Evolutionary conservation across 2,888 invertebrate species (phyloP).

Genomic region (Drosophila vallismaia): DNA sequence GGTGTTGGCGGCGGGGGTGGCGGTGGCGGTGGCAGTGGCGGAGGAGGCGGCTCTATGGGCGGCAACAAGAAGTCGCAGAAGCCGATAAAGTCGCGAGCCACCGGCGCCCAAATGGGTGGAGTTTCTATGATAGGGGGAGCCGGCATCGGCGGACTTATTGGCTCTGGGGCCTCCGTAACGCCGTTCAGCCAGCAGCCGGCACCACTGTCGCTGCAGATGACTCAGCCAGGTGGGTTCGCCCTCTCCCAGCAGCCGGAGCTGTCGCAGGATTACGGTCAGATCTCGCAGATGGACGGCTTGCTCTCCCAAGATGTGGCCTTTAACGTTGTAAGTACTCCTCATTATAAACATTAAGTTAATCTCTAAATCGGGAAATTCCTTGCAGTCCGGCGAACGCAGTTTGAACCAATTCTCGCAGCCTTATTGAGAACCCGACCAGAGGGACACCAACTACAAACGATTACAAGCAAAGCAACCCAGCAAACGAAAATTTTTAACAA

Average conservation of each 20-base stretch:
- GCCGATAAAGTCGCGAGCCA: not conserved
- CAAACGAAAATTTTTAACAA: constrained; percentile 58
- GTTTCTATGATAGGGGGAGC: not conserved
- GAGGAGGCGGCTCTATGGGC: not conserved
- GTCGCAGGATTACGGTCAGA: constrained; percentile 84
- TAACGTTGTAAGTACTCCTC: constrained; percentile 76
- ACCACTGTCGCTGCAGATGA: constrained; percentile 88
- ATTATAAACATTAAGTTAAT: not conserved
- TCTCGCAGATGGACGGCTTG: constrained; percentile 96
- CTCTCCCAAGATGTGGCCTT: constrained; percentile 91
- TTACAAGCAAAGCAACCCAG: constrained; percentile 54
- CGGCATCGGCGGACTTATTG: not conserved
- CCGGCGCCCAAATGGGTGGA: not conserved
- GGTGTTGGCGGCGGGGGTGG: not conserved
- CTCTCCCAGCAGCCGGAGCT: constrained; percentile 87
- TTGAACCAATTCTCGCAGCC: constrained; percentile 84
- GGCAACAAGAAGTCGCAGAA: constrained; percentile 28
- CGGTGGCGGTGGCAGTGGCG: not conserved
- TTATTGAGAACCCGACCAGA: constrained; percentile 80
- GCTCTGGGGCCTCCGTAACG: constrained; percentile 81
- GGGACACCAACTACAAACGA: constrained; percentile 65
- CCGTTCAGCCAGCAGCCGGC: constrained; percentile 88
- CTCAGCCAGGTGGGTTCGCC: constrained; percentile 87
- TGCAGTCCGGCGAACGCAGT: constrained; percentile 78
- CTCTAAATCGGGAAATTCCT: not conserved